A percentile compares a stretch with the other conserved stretches of the same genome.
Conservation (phyloP, 1,140 invertebrate species). For the Neodiprion pinetum region DNA sequence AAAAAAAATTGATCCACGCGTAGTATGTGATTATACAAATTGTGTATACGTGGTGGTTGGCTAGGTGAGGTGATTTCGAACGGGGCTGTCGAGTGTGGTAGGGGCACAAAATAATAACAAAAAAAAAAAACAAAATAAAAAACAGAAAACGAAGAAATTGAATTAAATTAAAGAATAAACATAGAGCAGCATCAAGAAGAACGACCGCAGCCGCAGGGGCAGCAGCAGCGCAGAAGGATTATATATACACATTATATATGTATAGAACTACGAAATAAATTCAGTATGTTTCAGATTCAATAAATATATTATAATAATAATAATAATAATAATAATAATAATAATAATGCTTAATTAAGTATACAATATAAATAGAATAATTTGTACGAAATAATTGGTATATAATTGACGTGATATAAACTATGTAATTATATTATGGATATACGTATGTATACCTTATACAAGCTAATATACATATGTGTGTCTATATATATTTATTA, state of each 20-base stretch:
- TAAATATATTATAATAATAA: neutral
- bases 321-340: neutral
- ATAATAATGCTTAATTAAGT: neutral
- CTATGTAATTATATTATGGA: neutral
- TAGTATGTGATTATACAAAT: no score
- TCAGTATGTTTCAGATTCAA: neutral
- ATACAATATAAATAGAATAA: constrained; percentile 7
- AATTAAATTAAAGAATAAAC: constrained; percentile 19
- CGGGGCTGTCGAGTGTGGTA: constrained; percentile 6
- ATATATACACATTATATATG: neutral
- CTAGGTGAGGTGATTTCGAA: constrained; percentile 4
- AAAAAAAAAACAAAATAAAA: constrained; percentile 20
- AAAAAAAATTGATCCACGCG: neutral
- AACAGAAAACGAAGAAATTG: constrained; percentile 10
- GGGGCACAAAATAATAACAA: constrained; percentile 9
- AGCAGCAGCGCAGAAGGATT: neutral
- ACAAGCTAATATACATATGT: neutral
- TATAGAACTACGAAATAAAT: neutral
- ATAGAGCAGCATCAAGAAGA: constrained; percentile 11
- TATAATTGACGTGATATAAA: neutral
- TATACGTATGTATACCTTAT: neutral
- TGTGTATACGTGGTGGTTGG: neutral
- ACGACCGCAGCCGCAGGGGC: neutral
- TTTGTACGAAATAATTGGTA: neutral
- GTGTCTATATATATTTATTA: neutral